A percentile compares a stretch with the other conserved stretches of the same genome.
Evolutionary conservation across 1,140 invertebrate species (phyloP).

Genomic region (Schlechtendalia chinensis): DNA sequence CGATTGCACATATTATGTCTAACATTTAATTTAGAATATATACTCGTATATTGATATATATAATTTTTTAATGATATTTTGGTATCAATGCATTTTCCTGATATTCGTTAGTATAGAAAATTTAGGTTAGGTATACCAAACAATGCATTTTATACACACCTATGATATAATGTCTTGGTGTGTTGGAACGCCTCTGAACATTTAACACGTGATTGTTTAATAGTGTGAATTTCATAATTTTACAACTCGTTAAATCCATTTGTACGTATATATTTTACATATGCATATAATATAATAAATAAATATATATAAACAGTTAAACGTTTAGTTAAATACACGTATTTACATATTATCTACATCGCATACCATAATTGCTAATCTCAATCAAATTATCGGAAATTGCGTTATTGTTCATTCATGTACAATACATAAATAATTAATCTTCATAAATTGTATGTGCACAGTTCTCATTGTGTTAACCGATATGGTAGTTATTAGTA

Average conservation of each 20-base stretch:
- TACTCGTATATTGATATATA: too few species aligned
- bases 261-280: neutral
- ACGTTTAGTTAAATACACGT: neutral
- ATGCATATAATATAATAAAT: neutral
- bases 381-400: neutral
- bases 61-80: too few species aligned
- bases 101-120: too few species aligned
- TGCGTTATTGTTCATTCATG: slow-evolving; percentile 15
- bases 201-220: too few species aligned
- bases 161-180: too few species aligned
- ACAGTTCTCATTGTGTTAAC: too few species aligned
- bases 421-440: neutral
- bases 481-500: neutral
- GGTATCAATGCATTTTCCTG: too few species aligned
- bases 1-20: too few species aligned
- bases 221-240: neutral
- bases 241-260: neutral
- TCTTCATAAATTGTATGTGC: neutral
- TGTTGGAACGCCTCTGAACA: too few species aligned
- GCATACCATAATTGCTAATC: neutral
- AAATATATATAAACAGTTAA: neutral
- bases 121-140: too few species aligned
- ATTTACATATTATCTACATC: neutral
- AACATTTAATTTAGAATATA: too few species aligned
- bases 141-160: too few species aligned